Conservation (phyloP, 2,797 vertebrate genomes). For the Eremophila alpestris region DNA sequence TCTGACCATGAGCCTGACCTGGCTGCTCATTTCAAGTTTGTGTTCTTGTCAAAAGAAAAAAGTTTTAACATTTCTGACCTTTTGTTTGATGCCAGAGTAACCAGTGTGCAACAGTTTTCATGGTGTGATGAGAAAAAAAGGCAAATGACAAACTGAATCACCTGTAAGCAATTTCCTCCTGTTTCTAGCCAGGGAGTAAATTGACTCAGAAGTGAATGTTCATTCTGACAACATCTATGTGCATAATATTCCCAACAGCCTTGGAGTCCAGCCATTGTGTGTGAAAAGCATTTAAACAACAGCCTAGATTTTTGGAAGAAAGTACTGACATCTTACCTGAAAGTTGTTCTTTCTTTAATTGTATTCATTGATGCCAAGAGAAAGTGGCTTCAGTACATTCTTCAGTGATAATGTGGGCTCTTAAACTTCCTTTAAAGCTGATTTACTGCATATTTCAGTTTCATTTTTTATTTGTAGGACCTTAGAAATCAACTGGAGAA, state of each 20-base stretch:
- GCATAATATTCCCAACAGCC: neutral
- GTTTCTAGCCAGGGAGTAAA: constrained; percentile 2
- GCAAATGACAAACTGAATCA: constrained; percentile 49
- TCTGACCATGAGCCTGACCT: neutral
- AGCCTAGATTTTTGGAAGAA: neutral
- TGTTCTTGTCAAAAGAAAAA: neutral
- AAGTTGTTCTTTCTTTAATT: constrained; percentile 9
- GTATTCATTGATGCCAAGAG: neutral
- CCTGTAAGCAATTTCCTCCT: constrained; percentile 10
- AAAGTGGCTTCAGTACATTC: neutral
- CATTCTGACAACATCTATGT: neutral
- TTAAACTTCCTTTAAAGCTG: constrained; percentile 30
- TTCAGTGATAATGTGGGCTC: neutral
- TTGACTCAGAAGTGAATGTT: neutral
- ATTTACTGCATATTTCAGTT: constrained; percentile 11
- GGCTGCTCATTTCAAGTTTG: neutral
- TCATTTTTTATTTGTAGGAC: constrained; percentile 77
- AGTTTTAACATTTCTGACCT: neutral
- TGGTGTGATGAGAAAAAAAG: constrained; percentile 33
- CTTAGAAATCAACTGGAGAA: constrained; percentile 92
- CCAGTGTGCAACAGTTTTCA: neutral
- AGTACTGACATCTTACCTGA: neutral
- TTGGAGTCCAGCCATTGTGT: neutral
- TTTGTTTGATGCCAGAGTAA: neutral
- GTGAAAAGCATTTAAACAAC: neutral